A percentile compares a stretch with the other conserved stretches of the same genome.
Conservation (phyloP, 2,113 vertebrate genomes). For the Hippocampus mohnikei region DNA sequence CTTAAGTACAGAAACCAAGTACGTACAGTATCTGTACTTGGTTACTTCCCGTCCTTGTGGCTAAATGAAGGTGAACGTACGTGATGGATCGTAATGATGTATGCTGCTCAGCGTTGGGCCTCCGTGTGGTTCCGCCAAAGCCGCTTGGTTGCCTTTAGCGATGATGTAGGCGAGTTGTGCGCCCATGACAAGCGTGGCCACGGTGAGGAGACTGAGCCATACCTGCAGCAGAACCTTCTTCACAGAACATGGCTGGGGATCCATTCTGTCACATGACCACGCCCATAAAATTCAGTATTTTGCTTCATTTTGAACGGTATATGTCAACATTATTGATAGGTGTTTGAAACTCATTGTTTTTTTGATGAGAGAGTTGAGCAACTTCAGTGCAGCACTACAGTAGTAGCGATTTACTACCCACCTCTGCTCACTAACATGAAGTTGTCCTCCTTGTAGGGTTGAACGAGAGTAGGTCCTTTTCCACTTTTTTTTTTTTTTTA, state of each 20-base stretch:
- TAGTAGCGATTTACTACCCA: too few relatives aligned
- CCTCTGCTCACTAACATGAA: too few relatives aligned
- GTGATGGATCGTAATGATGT: neutral
- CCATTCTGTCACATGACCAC: constrained; percentile 50
- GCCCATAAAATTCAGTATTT: neutral
- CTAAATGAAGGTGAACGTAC: neutral
- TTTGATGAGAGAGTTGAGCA: too few relatives aligned
- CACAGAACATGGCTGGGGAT: constrained; percentile 18
- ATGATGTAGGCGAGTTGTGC: constrained; percentile 22
- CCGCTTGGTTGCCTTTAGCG: constrained; percentile 27
- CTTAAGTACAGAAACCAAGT: too few relatives aligned
- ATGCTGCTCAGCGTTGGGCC: neutral
- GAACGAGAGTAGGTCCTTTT: too few relatives aligned
- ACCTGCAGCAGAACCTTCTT: constrained; percentile 58
- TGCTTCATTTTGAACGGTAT: neutral
- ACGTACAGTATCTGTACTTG: neutral
- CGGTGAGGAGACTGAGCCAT: constrained; percentile 66
- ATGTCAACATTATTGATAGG: neutral
- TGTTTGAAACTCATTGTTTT: neutral
- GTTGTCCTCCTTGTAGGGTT: too few relatives aligned
- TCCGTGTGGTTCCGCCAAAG: neutral
- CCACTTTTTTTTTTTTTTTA: too few relatives aligned
- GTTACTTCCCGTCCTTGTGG: neutral
- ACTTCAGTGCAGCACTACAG: too few relatives aligned
- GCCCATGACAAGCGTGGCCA: constrained; percentile 51